Base-by-base conservation (phyloP, 2,888 invertebrate genomes). In the Zonitis immaculata region DNA sequence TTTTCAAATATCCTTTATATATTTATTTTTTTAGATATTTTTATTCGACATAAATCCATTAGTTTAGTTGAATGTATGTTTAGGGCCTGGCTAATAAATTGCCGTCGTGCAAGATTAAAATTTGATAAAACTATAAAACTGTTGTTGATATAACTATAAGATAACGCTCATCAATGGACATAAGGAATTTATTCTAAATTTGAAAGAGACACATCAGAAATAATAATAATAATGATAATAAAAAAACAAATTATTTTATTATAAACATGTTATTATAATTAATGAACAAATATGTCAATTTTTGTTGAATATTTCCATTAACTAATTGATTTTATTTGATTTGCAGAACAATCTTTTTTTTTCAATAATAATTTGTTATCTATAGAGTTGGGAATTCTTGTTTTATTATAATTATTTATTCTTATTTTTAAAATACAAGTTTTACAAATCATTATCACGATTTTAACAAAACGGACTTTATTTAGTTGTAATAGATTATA, bases 81-180 rank as follows among this genome's bases (percentile, higher is more conserved):
- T 61, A 60, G 61, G 65, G 63, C 62, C 51, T 60, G 66, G 39
- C 20, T 64, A 66, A 70, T 70, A 70, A 70, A 70, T 69, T 66
- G 68, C 62, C 46, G 52, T 58, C 52, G 42, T 56, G 61, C 56
- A 57, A 65, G 66, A 66, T 65, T 63, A 66, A 69, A 67, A 67
- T 69, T 69, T 68, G 70, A 71, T 71, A 73, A 71, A 68, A 67
- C 67, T 63, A 66, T 67, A 70, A 71, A 69, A 73, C 66, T 69
- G 70, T 68, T 71, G 70, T 70, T 71, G 72, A 73, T 72, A 70
- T 39, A 39, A 39, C 39, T 8, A 39, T 67, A 69, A 72, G 71
- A 72, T 72, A 70, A 69, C 65, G 68, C 66, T 67, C 71, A 71
- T 71, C 72, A 70, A 68, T 70, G 69, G 66, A 66, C 66, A 63